These are phyloP conservation scores for Athalia circularis DNA, from an alignment of 2,888 invertebrate species.

Conservation along the genomic window DNA sequence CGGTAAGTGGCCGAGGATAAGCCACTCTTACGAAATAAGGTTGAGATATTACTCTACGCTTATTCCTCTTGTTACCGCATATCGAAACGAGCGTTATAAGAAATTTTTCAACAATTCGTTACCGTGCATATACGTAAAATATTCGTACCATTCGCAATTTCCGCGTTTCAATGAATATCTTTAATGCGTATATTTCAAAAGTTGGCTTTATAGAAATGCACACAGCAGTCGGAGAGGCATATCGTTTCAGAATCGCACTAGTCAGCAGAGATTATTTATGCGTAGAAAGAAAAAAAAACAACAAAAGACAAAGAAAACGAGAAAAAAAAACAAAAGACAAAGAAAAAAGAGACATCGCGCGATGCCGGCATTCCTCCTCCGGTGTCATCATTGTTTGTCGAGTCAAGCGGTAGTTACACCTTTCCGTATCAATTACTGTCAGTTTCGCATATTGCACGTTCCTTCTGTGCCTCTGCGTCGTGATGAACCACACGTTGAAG, in stretches of 20 bases:
- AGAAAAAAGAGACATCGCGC: not conserved
- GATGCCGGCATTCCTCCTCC: constrained; percentile 3
- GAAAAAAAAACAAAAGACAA: too few relatives aligned
- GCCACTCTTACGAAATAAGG: not conserved
- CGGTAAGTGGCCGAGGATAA: constrained; percentile 11
- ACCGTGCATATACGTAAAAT: not conserved
- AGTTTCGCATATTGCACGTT: not conserved
- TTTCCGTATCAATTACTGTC: constrained; percentile 1
- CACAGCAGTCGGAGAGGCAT: not conserved
- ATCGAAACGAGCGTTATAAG: not conserved
- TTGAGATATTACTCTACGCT: not conserved
- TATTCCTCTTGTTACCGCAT: not conserved
- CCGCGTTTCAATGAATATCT: too few relatives aligned
- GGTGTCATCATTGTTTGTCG: constrained; percentile 19
- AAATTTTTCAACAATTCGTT: too few relatives aligned
- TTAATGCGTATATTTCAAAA: too few relatives aligned
- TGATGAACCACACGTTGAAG: not conserved
- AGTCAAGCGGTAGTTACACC: constrained; percentile 4
- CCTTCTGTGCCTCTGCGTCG: not conserved
- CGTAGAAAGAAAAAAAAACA: too few relatives aligned
- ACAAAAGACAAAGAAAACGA: too few relatives aligned
- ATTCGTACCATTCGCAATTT: not conserved
- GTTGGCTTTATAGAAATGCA: too few relatives aligned
- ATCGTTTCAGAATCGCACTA: not conserved
- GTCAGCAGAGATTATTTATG: constrained; percentile 11